phyloP scores from a whole-genome alignment of 2,888 invertebrate genomes.

The Nomada goodeniana region DNA sequence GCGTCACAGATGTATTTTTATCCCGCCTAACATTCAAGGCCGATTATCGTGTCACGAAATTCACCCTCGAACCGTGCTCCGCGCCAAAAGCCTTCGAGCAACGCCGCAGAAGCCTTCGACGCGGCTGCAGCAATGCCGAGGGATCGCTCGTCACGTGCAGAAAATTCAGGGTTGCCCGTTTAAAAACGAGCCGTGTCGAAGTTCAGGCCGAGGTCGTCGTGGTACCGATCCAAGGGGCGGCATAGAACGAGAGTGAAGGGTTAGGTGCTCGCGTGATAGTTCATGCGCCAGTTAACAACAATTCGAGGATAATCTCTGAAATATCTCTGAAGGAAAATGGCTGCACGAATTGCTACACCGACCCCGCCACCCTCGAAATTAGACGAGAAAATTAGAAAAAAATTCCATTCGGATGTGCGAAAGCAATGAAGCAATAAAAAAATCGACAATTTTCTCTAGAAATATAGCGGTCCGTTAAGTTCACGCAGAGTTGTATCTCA shows the following conservation, averaged over 20 bases:
- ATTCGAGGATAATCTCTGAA: constrained; percentile 66
- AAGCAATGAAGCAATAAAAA: too few species aligned
- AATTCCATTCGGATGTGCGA: too few species aligned
- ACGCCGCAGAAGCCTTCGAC: not conserved
- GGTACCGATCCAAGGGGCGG: constrained; percentile 1
- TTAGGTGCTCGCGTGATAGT: constrained; percentile 68
- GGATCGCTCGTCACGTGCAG: constrained; percentile 62
- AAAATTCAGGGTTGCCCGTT: constrained; percentile 65
- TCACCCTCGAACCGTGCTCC: constrained; percentile 6
- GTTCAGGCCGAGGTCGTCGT: constrained; percentile 66
- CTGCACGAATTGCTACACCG: constrained; percentile 49
- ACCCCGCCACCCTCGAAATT: constrained; percentile 42
- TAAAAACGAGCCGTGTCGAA: constrained; percentile 54
- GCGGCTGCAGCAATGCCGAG: constrained; percentile 20
- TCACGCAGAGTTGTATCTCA: too few species aligned
- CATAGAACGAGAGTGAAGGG: constrained; percentile 12
- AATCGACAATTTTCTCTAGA: not conserved
- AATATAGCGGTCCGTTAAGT: not conserved
- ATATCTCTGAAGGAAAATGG: constrained; percentile 46
- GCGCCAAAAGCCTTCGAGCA: not conserved
- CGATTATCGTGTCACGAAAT: constrained; percentile 18
- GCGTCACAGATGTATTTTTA: not conserved
- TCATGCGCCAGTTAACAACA: constrained; percentile 65
- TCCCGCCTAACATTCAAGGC: not conserved
- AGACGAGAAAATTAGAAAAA: not conserved